Evolutionary conservation across 2,797 vertebrate species (phyloP).

Genomic region (Micropoecilia bifurca): DNA sequence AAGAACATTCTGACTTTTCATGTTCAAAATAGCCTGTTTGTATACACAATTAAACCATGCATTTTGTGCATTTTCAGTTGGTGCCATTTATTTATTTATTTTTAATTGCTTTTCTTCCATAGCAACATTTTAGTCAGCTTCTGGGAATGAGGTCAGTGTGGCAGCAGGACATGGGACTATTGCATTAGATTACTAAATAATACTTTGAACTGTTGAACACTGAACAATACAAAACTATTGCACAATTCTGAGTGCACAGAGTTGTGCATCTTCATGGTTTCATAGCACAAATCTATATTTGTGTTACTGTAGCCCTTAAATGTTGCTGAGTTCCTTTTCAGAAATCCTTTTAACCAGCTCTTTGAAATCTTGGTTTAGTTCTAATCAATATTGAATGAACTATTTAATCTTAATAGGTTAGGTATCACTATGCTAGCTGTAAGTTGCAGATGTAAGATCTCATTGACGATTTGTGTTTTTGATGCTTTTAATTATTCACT

Average conservation of each 20-base stretch:
- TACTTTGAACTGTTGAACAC: not conserved
- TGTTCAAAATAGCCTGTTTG: not conserved
- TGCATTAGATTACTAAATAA: not conserved
- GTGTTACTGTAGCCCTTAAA: not conserved
- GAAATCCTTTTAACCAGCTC: not conserved
- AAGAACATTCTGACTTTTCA: not conserved
- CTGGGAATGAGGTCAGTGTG: not conserved
- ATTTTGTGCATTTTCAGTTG: not conserved
- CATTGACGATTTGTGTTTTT: not conserved
- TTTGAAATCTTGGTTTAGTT: not conserved
- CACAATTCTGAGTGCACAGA: not conserved
- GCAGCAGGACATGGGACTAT: not conserved
- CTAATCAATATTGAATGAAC: not conserved
- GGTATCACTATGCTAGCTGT: not conserved
- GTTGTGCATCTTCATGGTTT: not conserved
- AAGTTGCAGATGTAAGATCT: not conserved
- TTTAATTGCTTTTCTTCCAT: not conserved
- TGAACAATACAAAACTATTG: not conserved
- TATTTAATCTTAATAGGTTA: not conserved
- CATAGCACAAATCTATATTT: not conserved
- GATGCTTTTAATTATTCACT: not conserved
- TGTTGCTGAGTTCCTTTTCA: not conserved
- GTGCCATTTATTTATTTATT: not conserved
- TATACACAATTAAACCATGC: not conserved
- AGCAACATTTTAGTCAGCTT: not conserved